Evolutionary conservation across 2,888 invertebrate species (phyloP).

Genomic region (Luffia ferchaultella): DNA sequence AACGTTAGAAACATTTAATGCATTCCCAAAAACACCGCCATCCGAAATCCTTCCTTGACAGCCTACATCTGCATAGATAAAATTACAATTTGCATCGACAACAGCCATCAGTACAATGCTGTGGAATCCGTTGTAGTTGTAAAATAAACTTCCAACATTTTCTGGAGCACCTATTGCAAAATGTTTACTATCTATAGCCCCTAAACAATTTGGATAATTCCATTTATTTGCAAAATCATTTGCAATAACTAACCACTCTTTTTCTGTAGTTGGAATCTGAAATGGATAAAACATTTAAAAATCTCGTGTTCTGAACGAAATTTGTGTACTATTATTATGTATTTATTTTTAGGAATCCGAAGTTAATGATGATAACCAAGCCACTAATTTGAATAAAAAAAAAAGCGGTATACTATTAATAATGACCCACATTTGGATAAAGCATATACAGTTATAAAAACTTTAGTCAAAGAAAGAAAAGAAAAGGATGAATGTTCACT

Average conservation of each 20-base stretch:
- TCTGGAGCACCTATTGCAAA: conserved; percentile 4
- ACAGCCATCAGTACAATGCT: conserved; percentile 8
- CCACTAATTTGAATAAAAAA: too few relatives aligned
- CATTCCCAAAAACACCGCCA: conserved; percentile 17
- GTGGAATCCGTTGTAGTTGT: conserved; percentile 5
- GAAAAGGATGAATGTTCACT: neutral
- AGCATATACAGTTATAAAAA: neutral
- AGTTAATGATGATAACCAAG: too few relatives aligned
- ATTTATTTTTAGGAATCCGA: too few relatives aligned
- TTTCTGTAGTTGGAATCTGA: conserved; percentile 10
- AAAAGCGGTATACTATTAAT: neutral
- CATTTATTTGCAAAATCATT: conserved; percentile 3
- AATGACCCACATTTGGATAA: neutral
- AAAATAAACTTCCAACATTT: conserved; percentile 4
- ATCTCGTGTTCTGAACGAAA: neutral
- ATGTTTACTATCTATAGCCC: conserved; percentile 10
- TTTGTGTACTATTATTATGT: too few relatives aligned
- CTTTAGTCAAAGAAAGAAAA: neutral
- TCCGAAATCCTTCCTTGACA: conserved; percentile 18
- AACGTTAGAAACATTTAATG: too few relatives aligned
- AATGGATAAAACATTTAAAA: conserved; percentile 2
- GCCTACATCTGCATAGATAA: conserved; percentile 17
- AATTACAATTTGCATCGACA: conserved; percentile 14
- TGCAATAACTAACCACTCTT: conserved; percentile 2
- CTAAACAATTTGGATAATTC: conserved; percentile 6